Conservation (phyloP, 2,797 vertebrate genomes). For the Bucorvus abyssinicus region DNA sequence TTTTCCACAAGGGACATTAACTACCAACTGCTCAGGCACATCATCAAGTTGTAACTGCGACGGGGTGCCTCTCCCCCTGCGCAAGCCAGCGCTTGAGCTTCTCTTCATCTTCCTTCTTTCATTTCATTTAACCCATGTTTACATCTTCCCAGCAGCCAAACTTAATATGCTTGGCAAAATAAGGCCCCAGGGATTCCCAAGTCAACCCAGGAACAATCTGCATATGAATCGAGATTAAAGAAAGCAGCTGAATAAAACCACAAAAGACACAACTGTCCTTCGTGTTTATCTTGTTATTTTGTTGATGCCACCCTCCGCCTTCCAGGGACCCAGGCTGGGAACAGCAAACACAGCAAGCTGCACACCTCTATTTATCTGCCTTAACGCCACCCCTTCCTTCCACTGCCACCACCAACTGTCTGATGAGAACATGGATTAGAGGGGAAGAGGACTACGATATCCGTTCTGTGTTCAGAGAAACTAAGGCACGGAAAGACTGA, state of each 20-base stretch:
- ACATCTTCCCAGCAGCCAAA: background rate
- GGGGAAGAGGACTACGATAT: background rate
- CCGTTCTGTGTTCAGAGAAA: background rate
- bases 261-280: background rate
- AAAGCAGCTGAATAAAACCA: background rate
- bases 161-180: background rate
- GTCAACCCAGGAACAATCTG: background rate
- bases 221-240: background rate
- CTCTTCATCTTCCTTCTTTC: background rate
- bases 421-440: background rate
- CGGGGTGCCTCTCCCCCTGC: background rate
- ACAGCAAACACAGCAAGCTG: background rate
- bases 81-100: background rate
- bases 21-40: background rate
- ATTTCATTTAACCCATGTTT: background rate
- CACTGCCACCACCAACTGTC: background rate
- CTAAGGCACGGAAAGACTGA: background rate
- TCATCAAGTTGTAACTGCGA: background rate
- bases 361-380: background rate
- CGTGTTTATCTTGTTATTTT: background rate
- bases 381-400: background rate
- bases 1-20: background rate
- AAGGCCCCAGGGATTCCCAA: background rate
- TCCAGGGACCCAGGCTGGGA: background rate
- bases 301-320: background rate